Evolutionary conservation across 2,888 invertebrate genomes (phyloP), one percentile per base, ranked within the genome.

Genomic region (Dicyrtoma fusca): DNA sequence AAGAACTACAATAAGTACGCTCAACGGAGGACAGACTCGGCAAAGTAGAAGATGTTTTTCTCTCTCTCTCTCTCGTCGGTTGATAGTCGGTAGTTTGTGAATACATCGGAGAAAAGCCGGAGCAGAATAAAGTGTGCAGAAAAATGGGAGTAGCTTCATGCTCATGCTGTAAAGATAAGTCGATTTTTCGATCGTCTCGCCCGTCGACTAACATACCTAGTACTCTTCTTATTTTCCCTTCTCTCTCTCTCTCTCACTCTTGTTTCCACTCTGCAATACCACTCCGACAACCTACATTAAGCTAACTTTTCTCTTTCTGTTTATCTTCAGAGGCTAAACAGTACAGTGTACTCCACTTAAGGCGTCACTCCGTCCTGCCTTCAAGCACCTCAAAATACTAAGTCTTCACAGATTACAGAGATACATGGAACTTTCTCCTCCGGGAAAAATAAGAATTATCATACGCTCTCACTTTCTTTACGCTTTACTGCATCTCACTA

Each of bases 81-180:
- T 75, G 72, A 75, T 72, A 73, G 73, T 71, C 69, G 69, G 61
- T 66, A 66, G 66, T 53, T 66, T 66, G 53, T 66, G 66, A 66
- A 21, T 17, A 66, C 61, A 61, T 42, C 44, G 66, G 53, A 51
- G 51, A 65, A 51, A 65, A 65, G 65, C 51, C 65, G 17, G 65
- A 65, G 65, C 19, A 23, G 55, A 66, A 21, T 53, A 66, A 66
- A 75, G 66, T 73, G 70, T 75, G 76, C 74, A 74, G 76, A 76
- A 77, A 77, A 76, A 74, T 75, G 74, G 76, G 74, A 74, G 77
- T 75, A 66, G 69, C 70, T 70, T 70, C 34, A n/a, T 63, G n/a
- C 14, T 63, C 45, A 47, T 47, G 63, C 55, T 63, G 26, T 57
- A 64, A 66, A 72, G 61, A 72, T 72, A 66, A 65, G 34, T 66